Base-by-base conservation (phyloP, 2,888 invertebrate genomes). In the Pharmacophagus antenor region DNA sequence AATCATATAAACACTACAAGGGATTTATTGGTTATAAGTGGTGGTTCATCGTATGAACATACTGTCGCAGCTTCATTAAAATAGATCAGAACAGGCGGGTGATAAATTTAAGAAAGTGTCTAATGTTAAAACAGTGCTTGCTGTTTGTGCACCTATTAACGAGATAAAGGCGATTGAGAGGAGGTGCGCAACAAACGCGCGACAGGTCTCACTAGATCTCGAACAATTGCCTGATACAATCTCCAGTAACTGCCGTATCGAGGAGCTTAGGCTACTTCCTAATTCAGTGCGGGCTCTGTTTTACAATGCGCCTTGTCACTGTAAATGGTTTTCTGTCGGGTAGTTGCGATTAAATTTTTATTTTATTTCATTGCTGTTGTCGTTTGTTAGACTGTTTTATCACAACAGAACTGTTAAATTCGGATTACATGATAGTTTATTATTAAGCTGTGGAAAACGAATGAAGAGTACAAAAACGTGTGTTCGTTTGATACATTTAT, bases 31-130 rank as follows among this genome's bases (percentile, higher is more conserved):
- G 61, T 63, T 52, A 62, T 62, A 50, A n/a, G 37, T n/a, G 1
- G 37, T n/a, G n/a, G 37, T 37, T 37, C 56, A 42, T 58, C 37
- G 62, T 66, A 76, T 72, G 73, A 72, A 71, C 73, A 73, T 72
- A 70, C 67, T 65, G 72, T 27, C 66, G 70, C 53, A 61, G 68
- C 62, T 65, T 79, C 76, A 84, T 85, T 79, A 80, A 74, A 77
- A 70, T 68, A 79, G 82, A 85, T 85, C 75, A 72, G 71, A n/a
- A 77, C 70, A 65, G 66, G 67, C 66, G 79, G 84, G 84, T 86
- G n/a, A n/a, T n/a, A n/a, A 82, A 80, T 71, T 78, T 77, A 83
- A 81, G 88, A 86, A 86, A 86, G 88, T 86, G 86, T 85, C 80
- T 78, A 79, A 72, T 72, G 71, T 72, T 71, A 72, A 83, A 86